Evolutionary conservation across 2,797 vertebrate species (phyloP).

Genomic region (Lophotriccus pileatus): DNA sequence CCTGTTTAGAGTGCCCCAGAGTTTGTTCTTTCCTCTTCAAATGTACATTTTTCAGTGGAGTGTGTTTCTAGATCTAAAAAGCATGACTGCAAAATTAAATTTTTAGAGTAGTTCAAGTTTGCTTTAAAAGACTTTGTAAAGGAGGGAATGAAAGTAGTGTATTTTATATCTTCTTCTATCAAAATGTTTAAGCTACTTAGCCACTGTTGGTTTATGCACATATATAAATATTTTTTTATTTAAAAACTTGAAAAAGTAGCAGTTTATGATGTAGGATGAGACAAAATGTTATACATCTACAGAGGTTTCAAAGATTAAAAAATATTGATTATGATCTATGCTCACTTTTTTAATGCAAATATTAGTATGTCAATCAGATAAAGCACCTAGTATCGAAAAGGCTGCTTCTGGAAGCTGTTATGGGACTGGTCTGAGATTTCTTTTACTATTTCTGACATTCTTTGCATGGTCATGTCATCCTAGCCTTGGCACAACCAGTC

Average conservation of each 20-base stretch:
- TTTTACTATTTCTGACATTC: neutral
- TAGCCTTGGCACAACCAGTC: neutral
- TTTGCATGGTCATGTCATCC: neutral
- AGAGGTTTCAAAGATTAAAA: neutral
- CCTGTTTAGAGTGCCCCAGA: neutral
- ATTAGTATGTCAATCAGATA: neutral
- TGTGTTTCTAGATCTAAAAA: neutral
- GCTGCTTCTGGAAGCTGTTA: neutral
- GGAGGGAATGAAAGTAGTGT: neutral
- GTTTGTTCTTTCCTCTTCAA: neutral
- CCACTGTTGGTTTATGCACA: neutral
- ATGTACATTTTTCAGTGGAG: neutral
- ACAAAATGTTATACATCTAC: neutral
- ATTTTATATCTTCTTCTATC: neutral
- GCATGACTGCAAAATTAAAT: neutral
- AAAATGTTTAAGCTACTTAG: neutral
- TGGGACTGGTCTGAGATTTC: neutral
- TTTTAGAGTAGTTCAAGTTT: neutral
- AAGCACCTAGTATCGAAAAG: neutral
- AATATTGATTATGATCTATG: neutral
- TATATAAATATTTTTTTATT: neutral
- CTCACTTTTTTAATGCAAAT: rapidly evolving
- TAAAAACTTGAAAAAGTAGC: neutral
- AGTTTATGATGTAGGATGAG: neutral
- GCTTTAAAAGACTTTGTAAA: neutral